Conservation (phyloP, 1,140 invertebrate genomes). For the Metopolophium dirhodum region DNA sequence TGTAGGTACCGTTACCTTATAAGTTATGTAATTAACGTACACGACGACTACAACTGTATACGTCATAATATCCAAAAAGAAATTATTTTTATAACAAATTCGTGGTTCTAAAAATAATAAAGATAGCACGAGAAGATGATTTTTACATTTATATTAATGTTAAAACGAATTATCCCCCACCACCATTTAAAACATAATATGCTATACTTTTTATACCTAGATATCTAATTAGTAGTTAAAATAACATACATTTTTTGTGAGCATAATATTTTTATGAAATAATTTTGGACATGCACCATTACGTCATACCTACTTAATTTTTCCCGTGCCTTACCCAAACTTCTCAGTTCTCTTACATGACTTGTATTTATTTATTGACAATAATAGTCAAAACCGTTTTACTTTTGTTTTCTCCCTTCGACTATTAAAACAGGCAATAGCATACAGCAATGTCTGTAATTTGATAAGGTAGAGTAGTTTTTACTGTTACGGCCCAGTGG, state of each 20-base stretch:
- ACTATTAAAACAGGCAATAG: background rate
- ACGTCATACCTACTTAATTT: background rate
- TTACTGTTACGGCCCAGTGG: background rate
- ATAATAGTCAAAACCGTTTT: background rate
- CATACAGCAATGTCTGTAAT: background rate
- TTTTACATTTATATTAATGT: background rate
- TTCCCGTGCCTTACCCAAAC: background rate
- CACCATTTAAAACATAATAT: background rate
- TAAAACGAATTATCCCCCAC: background rate
- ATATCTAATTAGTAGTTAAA: background rate
- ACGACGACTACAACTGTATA: background rate
- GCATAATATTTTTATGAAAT: background rate
- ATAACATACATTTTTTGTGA: background rate
- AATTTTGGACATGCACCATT: background rate
- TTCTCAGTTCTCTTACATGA: background rate
- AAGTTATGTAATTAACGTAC: background rate
- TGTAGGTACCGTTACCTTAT: background rate
- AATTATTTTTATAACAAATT: background rate
- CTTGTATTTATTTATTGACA: background rate
- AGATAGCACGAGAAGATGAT: background rate
- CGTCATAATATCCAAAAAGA: background rate
- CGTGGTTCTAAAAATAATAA: background rate
- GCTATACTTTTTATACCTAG: background rate
- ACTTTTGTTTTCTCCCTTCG: slow-evolving; percentile 15
- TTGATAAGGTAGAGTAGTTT: slow-evolving; percentile 15